Conservation (phyloP, 2,113 vertebrate species). For the Labeo catla region DNA sequence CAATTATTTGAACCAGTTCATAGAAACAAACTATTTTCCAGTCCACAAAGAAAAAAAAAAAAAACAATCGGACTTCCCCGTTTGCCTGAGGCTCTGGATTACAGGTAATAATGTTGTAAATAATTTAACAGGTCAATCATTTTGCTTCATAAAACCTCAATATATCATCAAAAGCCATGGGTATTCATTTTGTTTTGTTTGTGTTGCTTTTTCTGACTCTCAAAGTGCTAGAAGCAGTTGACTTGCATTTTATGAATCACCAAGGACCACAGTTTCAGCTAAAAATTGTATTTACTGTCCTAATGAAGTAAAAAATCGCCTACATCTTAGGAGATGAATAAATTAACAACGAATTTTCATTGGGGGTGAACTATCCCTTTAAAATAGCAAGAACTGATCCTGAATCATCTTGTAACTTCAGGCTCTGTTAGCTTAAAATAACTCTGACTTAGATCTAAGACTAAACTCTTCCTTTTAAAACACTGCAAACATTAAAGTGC, state of each 20-base stretch:
- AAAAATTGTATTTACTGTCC: neutral
- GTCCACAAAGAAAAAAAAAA: neutral
- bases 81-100: neutral
- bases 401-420: constrained; percentile 26
- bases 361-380: neutral
- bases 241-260: neutral
- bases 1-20: neutral
- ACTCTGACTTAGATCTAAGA: constrained; percentile 12
- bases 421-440: constrained; percentile 5
- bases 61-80: neutral
- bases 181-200: neutral
- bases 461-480: constrained; percentile 24
- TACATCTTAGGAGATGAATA: neutral
- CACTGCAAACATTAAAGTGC: constrained; percentile 23
- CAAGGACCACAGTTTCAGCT: neutral
- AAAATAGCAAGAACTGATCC: neutral
- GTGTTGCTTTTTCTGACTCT: neutral
- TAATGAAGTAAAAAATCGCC: neutral
- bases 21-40: neutral
- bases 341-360: neutral
- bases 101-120: neutral
- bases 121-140: neutral
- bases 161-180: neutral
- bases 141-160: neutral
- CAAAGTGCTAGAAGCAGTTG: neutral